Evolutionary conservation across 1,140 invertebrate species (phyloP), one percentile per base, ranked within the genome.

Genomic region (Andricus grossulariae): DNA sequence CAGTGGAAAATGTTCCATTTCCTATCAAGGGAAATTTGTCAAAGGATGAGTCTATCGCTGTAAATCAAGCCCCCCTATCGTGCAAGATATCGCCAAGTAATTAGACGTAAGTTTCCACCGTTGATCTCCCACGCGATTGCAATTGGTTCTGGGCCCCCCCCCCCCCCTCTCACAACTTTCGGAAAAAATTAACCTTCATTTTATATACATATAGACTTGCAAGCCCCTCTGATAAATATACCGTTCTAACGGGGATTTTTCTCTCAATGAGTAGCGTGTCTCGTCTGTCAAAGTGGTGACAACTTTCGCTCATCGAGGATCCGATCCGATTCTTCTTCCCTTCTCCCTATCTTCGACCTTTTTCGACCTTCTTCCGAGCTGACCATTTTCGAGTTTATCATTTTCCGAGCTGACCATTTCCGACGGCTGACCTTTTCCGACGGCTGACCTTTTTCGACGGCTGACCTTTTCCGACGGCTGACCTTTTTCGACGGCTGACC

Each of bases 191-290:
- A 60, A 60, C 57, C 57, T 60, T 60, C 21, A 60, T 60, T 60
- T 60, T 60, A 10, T 13, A 32, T 21, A 60, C 25, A 32, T 60
- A 60, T 60, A 60, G 25, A 10, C 32, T 60, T 11, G 19, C 57
- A 60, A 21, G 57, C 19, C 57, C 57, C 57, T 60, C 57, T 60
- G 16, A 60, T 60, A 60, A 60, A 60, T 60, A 60, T 60, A 11
- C 57, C 57, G 57, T 60, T 60, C 21, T 60, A 60, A 60, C 57
- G 57, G 57, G 3, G 21, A 60, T 60, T 60, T 60, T 60, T 60
- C 57, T 60, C 19, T 60, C 15, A 60, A 32, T 60, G 21, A 32
- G 21, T 60, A 32, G 32, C 57, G 25, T 25, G 32, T 5, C 57
- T 60, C 55, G 57, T 60, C 57, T 60, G 15, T 60, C 32, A 60